Evolutionary conservation across 1,140 invertebrate species (phyloP), one percentile per base, ranked within the genome.

Genomic region (Panonychus citri): DNA sequence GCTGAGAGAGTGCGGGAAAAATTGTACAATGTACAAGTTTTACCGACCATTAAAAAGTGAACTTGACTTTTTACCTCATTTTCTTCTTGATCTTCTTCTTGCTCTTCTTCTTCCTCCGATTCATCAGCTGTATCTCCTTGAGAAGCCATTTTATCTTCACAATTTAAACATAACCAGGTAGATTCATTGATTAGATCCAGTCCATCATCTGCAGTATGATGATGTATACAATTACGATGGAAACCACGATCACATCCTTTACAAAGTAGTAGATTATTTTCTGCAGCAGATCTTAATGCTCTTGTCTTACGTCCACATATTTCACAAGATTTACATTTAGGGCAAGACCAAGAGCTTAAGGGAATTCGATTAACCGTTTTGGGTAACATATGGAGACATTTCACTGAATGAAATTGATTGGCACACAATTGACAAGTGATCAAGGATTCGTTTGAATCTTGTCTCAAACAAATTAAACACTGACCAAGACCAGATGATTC

Each of bases 201-300:
- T 3, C n/a, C n/a, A 46, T 46, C 5, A 15, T 46, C 21, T 13
- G n/a, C n/a, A 40, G 39, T 40, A 40, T 40, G 13, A 40, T 40
- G 19, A n/a, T 46, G 43, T 13, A 46, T 21, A n/a, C n/a, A 46
- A 46, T 46, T 46, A 10, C 43, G 13, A 67, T 80, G 75, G 74
- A 83, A 85, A 72, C 83, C 83, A 69, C 83, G 83, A 71, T 82
- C 81, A 71, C 83, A 84, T 70, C 83, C 81, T 71, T 82, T 82
- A 50, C 81, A 83, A 63, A 76, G 75, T 8, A 54, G 34, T 19
- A 21, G 7, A 25, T 15, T 28, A 68, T 81, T 80, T 67, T 75
- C 75, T 65, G 73, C 75, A 65, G 77, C 74, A 46, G 15, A n/a
- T 12, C 30, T 5, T 34, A 34, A 34, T 5, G 30, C 30, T 34